phyloP scores from a whole-genome alignment of 2,113 vertebrate species.

The Grammomys surdaster region DNA sequence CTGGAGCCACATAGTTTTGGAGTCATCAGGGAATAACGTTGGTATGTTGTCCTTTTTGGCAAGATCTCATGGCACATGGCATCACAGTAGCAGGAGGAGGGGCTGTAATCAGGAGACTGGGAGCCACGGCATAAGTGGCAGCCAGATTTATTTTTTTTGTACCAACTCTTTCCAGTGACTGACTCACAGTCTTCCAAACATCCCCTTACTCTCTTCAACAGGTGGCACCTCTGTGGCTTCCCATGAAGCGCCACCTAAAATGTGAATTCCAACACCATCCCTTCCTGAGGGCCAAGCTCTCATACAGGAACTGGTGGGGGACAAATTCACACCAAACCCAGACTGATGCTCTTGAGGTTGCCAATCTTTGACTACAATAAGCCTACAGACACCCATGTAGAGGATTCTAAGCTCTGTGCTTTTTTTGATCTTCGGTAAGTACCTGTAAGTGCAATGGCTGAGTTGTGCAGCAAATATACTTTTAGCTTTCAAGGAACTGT shows the following conservation, averaged over 20 bases:
- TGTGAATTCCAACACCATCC: not conserved
- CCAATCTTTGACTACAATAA: not conserved
- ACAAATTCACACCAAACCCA: not conserved
- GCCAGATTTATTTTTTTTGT: not conserved
- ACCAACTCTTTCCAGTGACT: not conserved
- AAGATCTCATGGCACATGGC: not conserved
- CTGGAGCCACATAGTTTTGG: not conserved
- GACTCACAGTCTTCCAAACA: not conserved
- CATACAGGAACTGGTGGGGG: not conserved
- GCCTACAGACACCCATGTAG: not conserved
- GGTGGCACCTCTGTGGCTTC: not conserved
- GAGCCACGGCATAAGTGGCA: not conserved
- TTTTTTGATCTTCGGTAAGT: not conserved
- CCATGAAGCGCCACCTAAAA: not conserved
- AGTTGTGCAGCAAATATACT: not conserved
- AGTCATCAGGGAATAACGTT: not conserved
- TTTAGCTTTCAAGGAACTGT: constrained; percentile 22
- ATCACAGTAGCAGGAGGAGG: not conserved
- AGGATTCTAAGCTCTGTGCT: not conserved
- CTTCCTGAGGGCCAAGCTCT: not conserved
- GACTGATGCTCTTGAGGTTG: not conserved
- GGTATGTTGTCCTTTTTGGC: too few relatives aligned
- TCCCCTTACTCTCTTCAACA: too few relatives aligned
- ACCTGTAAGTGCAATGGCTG: not conserved
- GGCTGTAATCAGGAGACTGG: not conserved